Conservation (phyloP, 2,888 invertebrate species). For the Salpingus planirostris region DNA sequence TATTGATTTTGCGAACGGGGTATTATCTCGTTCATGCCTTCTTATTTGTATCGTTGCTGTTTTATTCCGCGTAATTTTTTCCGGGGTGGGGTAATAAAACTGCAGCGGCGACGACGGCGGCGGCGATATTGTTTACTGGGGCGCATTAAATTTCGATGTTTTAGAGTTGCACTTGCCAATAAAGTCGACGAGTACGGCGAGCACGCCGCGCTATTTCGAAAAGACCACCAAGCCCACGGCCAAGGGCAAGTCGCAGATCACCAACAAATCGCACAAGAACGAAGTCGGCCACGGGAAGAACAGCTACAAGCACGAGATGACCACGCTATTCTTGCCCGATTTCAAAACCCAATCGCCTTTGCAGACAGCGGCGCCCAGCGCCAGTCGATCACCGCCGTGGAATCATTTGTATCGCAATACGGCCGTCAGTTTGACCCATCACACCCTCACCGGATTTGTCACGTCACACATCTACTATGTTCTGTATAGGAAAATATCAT, state of each 20-base stretch:
- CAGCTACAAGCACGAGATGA: conserved; percentile 30
- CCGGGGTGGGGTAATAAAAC: no score
- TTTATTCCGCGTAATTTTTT: no score
- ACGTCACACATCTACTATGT: no score
- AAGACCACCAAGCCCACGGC: conserved; percentile 35
- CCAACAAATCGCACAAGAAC: conserved; percentile 31
- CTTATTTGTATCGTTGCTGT: no score
- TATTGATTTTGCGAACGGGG: no score
- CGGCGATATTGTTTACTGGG: no score
- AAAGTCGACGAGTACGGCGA: conserved; percentile 38
- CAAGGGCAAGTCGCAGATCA: conserved; percentile 38
- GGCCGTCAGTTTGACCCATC: conserved; percentile 16
- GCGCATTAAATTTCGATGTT: no score
- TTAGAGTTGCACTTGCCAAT: conserved; percentile 36
- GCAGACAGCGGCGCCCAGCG: conserved; percentile 28
- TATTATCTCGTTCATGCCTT: no score
- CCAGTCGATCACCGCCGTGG: conserved; percentile 34
- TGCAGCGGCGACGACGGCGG: no score
- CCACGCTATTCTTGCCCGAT: conserved; percentile 31
- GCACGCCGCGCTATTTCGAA: conserved; percentile 34
- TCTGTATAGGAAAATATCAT: no score
- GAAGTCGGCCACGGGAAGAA: conserved; percentile 28
- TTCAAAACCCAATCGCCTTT: conserved; percentile 25
- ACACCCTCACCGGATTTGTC: no score
- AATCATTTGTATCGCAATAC: conserved; percentile 25